Base-by-base conservation (phyloP, 2,888 invertebrate genomes). In the Latheticus oryzae region DNA sequence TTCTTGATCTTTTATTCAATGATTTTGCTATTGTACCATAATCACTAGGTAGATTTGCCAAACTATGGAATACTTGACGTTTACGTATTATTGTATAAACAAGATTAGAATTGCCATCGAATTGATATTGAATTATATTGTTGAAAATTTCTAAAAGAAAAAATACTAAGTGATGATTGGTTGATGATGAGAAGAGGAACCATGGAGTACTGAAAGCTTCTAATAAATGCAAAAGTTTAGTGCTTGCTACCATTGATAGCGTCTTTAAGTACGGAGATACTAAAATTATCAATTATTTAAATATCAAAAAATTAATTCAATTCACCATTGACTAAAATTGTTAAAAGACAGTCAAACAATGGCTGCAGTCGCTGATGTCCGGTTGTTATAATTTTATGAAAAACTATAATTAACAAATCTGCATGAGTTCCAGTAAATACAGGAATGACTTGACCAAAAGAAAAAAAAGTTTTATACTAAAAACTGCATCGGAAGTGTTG, bases 201-300 rank as follows among this genome's bases (percentile, higher is more conserved):
- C 99, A 99, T 0, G 98, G 97, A 0, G 98, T 98, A 78, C 96
- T 95, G 82, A 99, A 99, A 15, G 97, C 97, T 80, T 99, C 98
- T 58, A 99, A 81, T 37, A 99, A 84, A 80, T 99, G 99, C 47
- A 99, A 82, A 8, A 99, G 82, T 79, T 99, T 99, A 2, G 96
- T 98, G 63, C 96, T 94, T 3, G 99, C 93, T 38, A 99, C 97
- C 98, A 99, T 99, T 0, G 98, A 98, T 4, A 99, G 81, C 0
- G 98, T 97, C 82, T 99, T 99, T 67, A 99, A 83, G 80, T 99
- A 99, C 0, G 99, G 99, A 0, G 99, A 99, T 32, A 99, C 95
- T 93, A 11, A 32, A 26, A 53, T 16, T 38, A 7, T 4, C 7
- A 17, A 24, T 15, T 23, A 3, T 16, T 55, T 47, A 15, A 43